These are phyloP conservation scores for Cyanoliseus patagonus DNA, from an alignment of 2,113 vertebrate species.

Conservation along the genomic window DNA sequence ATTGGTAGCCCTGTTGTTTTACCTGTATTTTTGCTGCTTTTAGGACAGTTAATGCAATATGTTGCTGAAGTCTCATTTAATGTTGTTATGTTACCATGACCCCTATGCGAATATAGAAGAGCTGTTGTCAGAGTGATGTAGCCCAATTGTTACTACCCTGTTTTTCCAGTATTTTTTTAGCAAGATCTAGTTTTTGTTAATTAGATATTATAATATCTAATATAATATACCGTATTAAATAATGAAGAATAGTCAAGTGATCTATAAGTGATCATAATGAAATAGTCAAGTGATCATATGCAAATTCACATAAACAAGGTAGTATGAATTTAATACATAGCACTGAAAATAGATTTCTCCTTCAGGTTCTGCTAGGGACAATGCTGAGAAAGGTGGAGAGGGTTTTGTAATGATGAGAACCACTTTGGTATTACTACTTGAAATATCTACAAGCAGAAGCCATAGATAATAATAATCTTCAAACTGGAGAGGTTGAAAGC, in stretches of 20 bases:
- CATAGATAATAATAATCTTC: conserved; percentile 31
- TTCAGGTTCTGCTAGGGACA: not conserved
- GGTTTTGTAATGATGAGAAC: conserved; percentile 26
- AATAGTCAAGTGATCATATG: not conserved
- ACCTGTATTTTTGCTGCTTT: not conserved
- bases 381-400: not conserved
- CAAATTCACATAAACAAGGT: not conserved
- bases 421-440: conserved; percentile 19
- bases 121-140: not conserved
- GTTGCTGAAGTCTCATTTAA: not conserved
- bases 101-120: not conserved
- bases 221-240: not conserved
- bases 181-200: not conserved
- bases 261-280: not conserved
- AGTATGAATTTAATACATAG: not conserved
- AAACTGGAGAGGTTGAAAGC: conserved; percentile 36
- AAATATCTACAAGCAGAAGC: conserved; percentile 43
- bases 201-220: not conserved
- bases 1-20: not conserved
- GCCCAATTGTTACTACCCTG: not conserved
- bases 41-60: not conserved
- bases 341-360: conserved; percentile 13
- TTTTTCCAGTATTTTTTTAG: not conserved
- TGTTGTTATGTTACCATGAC: not conserved
- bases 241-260: not conserved